phyloP scores from a whole-genome alignment of 2,797 vertebrate species.

The Helarctos malayanus region DNA sequence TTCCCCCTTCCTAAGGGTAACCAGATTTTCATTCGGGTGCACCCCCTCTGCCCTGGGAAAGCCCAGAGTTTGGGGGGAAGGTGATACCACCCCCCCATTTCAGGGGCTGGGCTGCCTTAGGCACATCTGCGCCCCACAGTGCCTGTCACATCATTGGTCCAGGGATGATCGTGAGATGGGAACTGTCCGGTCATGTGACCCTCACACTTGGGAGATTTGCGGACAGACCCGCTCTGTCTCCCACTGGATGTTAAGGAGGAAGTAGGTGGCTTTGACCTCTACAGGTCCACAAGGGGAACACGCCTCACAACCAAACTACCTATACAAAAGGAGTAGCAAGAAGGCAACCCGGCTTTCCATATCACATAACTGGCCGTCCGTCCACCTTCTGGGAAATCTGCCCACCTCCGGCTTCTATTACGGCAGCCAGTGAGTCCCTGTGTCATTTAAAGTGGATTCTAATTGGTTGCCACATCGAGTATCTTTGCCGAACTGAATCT shows the following conservation, averaged over 20 bases:
- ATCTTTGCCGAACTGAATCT: background rate
- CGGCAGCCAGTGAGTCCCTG: background rate
- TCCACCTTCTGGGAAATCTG: background rate
- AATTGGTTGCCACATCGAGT: background rate
- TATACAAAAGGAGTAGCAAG: background rate
- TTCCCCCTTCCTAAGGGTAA: background rate
- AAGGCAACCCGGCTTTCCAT: background rate
- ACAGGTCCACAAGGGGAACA: background rate
- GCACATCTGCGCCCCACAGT: background rate
- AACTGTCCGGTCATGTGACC: background rate
- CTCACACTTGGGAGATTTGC: background rate
- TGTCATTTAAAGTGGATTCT: background rate
- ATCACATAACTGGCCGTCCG: background rate
- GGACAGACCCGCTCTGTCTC: background rate
- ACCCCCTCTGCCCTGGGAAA: background rate
- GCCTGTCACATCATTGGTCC: background rate
- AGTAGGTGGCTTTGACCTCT: slow-evolving; percentile 7
- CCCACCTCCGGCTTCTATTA: background rate
- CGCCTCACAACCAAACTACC: background rate
- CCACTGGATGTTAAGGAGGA: background rate
- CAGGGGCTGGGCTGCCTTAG: background rate
- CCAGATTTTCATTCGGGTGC: background rate
- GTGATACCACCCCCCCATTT: background rate
- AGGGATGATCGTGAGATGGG: fast-evolving
- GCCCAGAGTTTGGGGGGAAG: background rate